Conservation (phyloP, 2,113 vertebrate species). For the Serinus canaria region DNA sequence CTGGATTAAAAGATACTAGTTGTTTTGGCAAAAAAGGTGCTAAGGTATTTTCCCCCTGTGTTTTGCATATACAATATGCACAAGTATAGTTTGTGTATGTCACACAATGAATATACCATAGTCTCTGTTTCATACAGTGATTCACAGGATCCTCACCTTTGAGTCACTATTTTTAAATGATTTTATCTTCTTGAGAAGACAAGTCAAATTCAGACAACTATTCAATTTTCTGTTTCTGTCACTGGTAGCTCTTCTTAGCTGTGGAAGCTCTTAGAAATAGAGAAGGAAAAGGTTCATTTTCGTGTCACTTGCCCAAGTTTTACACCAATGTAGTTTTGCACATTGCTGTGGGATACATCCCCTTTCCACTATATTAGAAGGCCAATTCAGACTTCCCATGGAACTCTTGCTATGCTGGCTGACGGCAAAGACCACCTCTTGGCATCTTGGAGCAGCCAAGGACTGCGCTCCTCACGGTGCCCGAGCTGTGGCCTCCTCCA, state of each 20-base stretch:
- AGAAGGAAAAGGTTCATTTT: background rate
- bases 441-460: background rate
- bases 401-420: background rate
- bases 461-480: rapidly evolving
- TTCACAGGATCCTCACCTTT: background rate
- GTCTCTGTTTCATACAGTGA: background rate
- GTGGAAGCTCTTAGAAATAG: background rate
- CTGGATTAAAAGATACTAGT: background rate
- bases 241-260: background rate
- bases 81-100: background rate
- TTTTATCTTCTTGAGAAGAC: background rate
- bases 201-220: background rate
- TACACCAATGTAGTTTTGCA: background rate
- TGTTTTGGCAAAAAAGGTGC: background rate
- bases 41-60: background rate
- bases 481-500: rapidly evolving
- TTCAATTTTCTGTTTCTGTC: background rate
- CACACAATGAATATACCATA: background rate
- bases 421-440: background rate
- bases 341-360: background rate
- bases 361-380: rapidly evolving
- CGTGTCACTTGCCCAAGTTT: background rate
- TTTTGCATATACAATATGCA: background rate
- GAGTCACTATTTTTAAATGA: background rate
- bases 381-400: background rate